phyloP scores from a whole-genome alignment of 2,113 vertebrate genomes.

The Notothenia rossii region DNA sequence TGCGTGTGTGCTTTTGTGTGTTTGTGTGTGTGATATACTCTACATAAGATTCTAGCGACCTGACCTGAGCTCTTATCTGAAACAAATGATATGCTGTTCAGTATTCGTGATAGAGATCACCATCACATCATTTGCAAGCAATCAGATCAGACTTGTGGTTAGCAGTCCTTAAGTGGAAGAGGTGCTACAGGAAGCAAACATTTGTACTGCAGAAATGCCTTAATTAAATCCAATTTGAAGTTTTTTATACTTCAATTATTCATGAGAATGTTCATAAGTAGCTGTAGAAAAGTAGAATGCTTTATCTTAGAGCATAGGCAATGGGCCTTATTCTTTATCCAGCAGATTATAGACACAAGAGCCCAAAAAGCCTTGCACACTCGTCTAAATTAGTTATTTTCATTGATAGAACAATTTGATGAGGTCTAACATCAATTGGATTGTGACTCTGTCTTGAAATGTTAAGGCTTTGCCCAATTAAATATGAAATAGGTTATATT shows the following conservation, averaged over 20 bases:
- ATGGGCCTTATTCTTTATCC: neutral
- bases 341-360: conserved; percentile 5
- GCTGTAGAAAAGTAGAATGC: conserved; percentile 3
- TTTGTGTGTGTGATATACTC: no score
- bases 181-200: conserved; percentile 13
- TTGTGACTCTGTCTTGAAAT: neutral
- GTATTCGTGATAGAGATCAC: conserved; percentile 1
- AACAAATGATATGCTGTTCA: neutral
- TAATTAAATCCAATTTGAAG: conserved; percentile 28
- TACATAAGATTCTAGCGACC: neutral
- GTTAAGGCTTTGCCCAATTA: neutral
- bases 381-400: neutral
- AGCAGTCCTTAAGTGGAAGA: neutral
- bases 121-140: neutral
- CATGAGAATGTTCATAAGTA: conserved; percentile 7
- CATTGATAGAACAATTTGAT: neutral
- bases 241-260: conserved; percentile 49
- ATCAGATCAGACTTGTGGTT: conserved; percentile 8
- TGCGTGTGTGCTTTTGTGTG: no score
- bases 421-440: neutral
- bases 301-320: conserved; percentile 5
- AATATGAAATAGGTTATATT: neutral
- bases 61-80: neutral
- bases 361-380: neutral
- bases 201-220: conserved; percentile 42